Base-by-base conservation (phyloP, 2,888 invertebrate genomes). In the Drepanosiphum platanoidis region DNA sequence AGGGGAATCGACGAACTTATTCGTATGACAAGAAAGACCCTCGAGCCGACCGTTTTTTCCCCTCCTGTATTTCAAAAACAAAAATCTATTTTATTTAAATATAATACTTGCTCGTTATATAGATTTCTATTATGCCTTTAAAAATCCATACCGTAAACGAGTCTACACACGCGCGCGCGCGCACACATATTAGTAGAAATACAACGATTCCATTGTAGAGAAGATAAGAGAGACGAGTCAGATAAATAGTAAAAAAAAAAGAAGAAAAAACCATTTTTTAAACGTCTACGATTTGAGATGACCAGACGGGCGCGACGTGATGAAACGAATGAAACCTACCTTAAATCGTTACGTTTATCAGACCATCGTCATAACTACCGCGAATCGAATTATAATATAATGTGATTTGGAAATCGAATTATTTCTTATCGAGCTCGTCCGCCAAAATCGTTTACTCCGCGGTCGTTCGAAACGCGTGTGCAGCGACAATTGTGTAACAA, bases 51-150 rank as follows among this genome's bases (percentile, higher is more conserved):
- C 39, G 39, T 5, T 42, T n/a, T n/a, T 75, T 74, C 8, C 9
- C 22, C 42, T 30, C 15, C 77, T 34, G 39, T 42, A 66, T 66
- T n/a, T 46, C 13, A 32, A 42, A 78, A 66, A 72, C 36, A 77
- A 61, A 77, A 61, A 64, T 30, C 64, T 64, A 66, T 32, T 64
- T 42, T 32, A 64, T 66, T 78, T 78, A 39, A 64, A 66, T 64
- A 58, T n/a, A n/a, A n/a, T 34, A 52, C 52, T 52, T 22, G 15
- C 15, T 58, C 32, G 52, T 75, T 75, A 75, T 42, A n/a, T 58
- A 75, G 52, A 75, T 52, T 52, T 58, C 15, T 5, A 46, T 32
- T 58, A 39, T 8, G n/a, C 32, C 13, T 58, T 34, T 30, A 34
- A 34, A 58, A 75, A 75, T 9, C n/a, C 22, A 58, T n/a, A n/a